phyloP scores from a whole-genome alignment of 2,113 vertebrate species.

The Nanorana parkeri region DNA sequence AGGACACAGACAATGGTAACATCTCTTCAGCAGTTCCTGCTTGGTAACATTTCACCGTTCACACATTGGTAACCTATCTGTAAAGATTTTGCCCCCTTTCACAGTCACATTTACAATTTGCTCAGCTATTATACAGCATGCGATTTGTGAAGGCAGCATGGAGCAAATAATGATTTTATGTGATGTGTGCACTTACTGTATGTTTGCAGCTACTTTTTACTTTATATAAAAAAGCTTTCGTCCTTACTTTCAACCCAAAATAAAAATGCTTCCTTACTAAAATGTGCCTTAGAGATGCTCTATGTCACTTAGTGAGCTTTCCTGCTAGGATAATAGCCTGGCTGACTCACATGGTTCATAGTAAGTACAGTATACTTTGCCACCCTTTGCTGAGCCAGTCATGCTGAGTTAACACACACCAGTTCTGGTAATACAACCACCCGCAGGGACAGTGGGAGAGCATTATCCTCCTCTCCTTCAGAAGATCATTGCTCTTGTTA shows the following conservation, averaged over 20 bases:
- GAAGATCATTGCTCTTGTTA: conserved; percentile 16
- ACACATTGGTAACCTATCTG: too few relatives aligned
- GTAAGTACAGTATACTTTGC: background rate
- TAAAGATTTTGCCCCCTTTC: too few relatives aligned
- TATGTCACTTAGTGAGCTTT: conserved; percentile 20
- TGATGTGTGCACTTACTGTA: background rate
- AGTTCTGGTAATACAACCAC: conserved; percentile 23
- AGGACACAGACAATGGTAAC: too few relatives aligned
- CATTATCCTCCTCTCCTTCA: conserved; percentile 18
- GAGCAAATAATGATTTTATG: background rate
- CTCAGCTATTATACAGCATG: background rate
- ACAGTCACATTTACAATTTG: background rate
- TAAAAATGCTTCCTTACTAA: conserved; percentile 26
- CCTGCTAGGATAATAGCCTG: conserved; percentile 42
- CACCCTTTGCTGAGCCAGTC: conserved; percentile 8
- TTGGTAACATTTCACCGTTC: too few relatives aligned
- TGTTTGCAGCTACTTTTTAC: background rate
- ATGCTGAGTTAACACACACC: conserved; percentile 35
- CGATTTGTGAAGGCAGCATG: background rate
- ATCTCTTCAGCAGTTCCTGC: too few relatives aligned
- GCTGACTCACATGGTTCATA: conserved; percentile 9
- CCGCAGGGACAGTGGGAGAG: background rate
- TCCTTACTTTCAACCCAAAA: background rate
- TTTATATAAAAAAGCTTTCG: background rate
- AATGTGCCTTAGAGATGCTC: conserved; percentile 15